Evolutionary conservation across 2,113 vertebrate species (phyloP).

Genomic region (Myiopsitta monachus): DNA sequence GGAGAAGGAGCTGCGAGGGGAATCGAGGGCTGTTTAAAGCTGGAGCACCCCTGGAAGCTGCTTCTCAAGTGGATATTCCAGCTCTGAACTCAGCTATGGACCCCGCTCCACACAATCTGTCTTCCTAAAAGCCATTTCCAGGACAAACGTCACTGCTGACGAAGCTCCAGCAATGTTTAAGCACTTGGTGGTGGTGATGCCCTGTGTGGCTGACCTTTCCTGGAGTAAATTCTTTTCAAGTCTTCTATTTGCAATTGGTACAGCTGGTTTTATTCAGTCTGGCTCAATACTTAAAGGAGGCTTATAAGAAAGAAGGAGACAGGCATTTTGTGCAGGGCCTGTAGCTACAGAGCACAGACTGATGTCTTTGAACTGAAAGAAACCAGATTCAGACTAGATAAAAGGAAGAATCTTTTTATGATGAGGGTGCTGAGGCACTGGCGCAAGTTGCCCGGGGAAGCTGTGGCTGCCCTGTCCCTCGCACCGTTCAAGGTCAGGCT

Average conservation of each 20-base stretch:
- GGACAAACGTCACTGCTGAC: not conserved
- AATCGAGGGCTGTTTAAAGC: not conserved
- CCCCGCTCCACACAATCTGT: not conserved
- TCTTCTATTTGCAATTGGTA: not conserved
- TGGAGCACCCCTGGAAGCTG: not conserved
- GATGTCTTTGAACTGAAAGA: not conserved
- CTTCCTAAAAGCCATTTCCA: not conserved
- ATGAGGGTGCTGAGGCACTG: fast-evolving
- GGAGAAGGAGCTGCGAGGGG: not conserved
- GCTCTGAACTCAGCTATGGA: not conserved
- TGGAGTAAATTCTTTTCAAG: not conserved
- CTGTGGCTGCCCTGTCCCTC: not conserved
- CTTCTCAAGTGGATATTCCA: not conserved
- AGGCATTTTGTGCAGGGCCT: not conserved
- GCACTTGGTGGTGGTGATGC: not conserved
- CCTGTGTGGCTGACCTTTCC: not conserved
- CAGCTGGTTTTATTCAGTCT: not conserved
- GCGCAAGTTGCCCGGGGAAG: not conserved
- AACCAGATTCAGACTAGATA: not conserved
- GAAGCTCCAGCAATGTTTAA: not conserved
- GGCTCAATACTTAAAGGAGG: not conserved
- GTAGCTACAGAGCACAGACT: not conserved
- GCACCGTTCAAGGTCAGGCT: not conserved
- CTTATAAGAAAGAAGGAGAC: not conserved
- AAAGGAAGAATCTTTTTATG: fast-evolving